Percentiles rank a stretch among this genome's conserved stretches.
Conservation (phyloP, 2,797 vertebrate genomes). For the Xerus rutilus region DNA sequence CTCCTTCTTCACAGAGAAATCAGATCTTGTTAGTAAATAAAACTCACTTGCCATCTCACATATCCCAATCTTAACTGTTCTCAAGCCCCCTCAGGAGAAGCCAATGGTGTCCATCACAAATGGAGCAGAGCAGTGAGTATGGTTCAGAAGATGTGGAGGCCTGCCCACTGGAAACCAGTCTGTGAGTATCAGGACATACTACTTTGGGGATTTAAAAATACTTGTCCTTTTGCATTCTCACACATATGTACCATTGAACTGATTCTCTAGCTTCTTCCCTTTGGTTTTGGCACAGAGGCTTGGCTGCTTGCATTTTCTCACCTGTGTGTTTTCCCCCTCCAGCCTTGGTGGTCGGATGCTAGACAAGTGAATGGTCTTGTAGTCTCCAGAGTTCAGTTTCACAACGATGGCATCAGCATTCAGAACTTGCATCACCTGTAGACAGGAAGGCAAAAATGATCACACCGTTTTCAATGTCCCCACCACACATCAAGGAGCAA, state of each 20-base stretch:
- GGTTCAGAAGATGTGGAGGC: neutral
- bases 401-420: conserved; percentile 97
- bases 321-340: conserved; percentile 93
- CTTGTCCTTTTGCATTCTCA: neutral
- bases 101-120: neutral
- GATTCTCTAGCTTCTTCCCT: neutral
- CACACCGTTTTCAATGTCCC: neutral
- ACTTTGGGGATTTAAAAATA: neutral
- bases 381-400: conserved; percentile 96
- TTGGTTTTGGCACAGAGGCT: neutral
- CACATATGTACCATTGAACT: neutral
- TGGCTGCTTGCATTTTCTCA: conserved; percentile 65
- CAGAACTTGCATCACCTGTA: conserved; percentile 97
- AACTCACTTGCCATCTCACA: neutral
- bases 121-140: neutral
- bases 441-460: conserved; percentile 13
- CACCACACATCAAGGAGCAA: neutral
- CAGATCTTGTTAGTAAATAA: neutral
- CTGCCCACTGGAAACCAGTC: neutral
- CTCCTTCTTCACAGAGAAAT: conserved; percentile 2
- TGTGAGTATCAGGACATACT: neutral
- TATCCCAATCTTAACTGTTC: neutral
- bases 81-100: neutral
- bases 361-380: conserved; percentile 97
- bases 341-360: conserved; percentile 97